Evolutionary conservation across 1,140 invertebrate species (phyloP).

Genomic region (Zaprionus taronus): DNA sequence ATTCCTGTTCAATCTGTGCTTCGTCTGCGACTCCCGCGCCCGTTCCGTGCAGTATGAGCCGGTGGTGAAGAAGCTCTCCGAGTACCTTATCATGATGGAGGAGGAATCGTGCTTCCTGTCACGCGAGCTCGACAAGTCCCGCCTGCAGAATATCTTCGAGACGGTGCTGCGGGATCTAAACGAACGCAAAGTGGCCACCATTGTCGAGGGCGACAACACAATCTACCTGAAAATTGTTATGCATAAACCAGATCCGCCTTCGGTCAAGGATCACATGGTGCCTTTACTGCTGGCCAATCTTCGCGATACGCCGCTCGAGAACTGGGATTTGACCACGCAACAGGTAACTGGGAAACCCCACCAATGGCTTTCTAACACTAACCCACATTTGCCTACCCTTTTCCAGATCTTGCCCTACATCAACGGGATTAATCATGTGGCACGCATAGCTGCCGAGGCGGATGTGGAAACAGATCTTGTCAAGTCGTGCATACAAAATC

Average conservation of each 20-base stretch:
- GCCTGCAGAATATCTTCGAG: slow-evolving; percentile 90
- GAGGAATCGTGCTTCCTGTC: slow-evolving; percentile 92
- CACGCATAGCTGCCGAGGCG: slow-evolving; percentile 91
- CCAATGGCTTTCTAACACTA: not conserved
- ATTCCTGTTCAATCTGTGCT: slow-evolving; percentile 97
- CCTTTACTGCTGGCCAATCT: slow-evolving; percentile 88
- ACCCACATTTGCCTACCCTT: not conserved
- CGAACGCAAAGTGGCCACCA: slow-evolving; percentile 90
- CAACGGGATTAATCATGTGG: slow-evolving; percentile 96
- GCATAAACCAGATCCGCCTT: slow-evolving; percentile 91
- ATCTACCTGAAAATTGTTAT: slow-evolving; percentile 92
- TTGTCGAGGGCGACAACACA: slow-evolving; percentile 92
- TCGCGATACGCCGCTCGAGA: slow-evolving; percentile 84
- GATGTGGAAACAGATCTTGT: slow-evolving; percentile 97
- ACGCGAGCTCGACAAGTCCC: slow-evolving; percentile 86
- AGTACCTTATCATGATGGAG: slow-evolving; percentile 94
- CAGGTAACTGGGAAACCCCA: slow-evolving; percentile 85
- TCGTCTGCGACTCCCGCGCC: slow-evolving; percentile 95
- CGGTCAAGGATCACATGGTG: slow-evolving; percentile 95
- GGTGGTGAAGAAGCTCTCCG: slow-evolving; percentile 96
- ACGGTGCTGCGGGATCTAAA: slow-evolving; percentile 93
- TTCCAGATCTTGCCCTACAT: slow-evolving; percentile 93
- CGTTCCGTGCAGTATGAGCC: slow-evolving; percentile 96
- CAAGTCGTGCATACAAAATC: slow-evolving; percentile 97
- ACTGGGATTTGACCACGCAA: slow-evolving; percentile 97